Conservation (phyloP, 2,797 vertebrate species). For the Pseudotriccus pelzelni region DNA sequence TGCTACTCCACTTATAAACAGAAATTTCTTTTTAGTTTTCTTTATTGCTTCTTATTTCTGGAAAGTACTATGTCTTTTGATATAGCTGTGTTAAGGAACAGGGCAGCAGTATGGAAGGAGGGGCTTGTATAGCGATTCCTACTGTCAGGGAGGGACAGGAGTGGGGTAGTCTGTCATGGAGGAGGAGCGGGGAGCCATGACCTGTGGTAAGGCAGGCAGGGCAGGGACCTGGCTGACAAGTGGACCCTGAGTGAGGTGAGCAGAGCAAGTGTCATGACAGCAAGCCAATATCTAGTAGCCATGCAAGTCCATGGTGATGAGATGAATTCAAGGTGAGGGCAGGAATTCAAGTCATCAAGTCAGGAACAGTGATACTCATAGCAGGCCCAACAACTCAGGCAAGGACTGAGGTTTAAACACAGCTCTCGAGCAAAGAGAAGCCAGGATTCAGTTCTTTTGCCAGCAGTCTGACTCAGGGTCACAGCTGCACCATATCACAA, state of each 20-base stretch:
- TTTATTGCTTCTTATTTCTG: neutral
- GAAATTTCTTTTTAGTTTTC: neutral
- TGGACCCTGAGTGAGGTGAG: rapidly evolving
- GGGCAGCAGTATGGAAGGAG: neutral
- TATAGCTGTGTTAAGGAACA: neutral
- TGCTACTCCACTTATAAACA: neutral
- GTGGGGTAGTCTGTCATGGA: rapidly evolving
- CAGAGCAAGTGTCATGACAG: neutral
- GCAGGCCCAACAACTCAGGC: neutral
- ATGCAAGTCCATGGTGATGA: neutral
- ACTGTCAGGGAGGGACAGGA: neutral
- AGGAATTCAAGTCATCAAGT: neutral
- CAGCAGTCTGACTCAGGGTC: neutral
- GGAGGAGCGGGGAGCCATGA: rapidly evolving
- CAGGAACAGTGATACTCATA: neutral
- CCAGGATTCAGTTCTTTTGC: neutral
- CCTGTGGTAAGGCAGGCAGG: neutral
- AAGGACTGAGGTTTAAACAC: neutral
- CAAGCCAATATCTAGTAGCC: neutral
- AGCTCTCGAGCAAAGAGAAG: rapidly evolving
- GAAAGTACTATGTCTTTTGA: neutral
- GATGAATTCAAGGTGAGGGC: rapidly evolving
- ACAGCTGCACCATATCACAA: neutral
- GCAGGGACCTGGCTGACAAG: neutral
- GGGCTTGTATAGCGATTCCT: neutral